Conservation (phyloP, 2,797 vertebrate species). For the Ptychadena robeensis region DNA sequence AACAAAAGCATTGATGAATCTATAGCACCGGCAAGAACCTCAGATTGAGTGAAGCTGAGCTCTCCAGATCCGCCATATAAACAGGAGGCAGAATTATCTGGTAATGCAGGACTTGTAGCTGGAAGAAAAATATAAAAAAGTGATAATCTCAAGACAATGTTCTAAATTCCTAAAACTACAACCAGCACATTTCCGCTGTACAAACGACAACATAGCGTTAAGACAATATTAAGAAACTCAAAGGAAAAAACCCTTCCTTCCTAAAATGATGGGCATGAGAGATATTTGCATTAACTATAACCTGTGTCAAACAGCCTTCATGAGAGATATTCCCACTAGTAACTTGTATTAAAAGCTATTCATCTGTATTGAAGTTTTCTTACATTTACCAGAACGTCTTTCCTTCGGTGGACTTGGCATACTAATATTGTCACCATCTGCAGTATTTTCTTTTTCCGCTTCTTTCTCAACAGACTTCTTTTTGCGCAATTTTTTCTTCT, state of each 20-base stretch:
- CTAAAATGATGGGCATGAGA: too few relatives aligned
- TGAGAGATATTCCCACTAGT: too few relatives aligned
- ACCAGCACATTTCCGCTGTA: background rate
- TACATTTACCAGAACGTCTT: constrained; percentile 65
- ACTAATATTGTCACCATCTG: background rate
- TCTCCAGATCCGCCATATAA: background rate
- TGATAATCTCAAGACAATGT: background rate
- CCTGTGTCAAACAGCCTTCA: too few relatives aligned
- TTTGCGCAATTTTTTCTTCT: constrained; percentile 75
- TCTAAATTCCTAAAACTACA: background rate
- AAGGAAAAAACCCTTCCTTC: too few relatives aligned
- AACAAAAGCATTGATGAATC: constrained; percentile 5
- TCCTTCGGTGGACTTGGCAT: constrained; percentile 44
- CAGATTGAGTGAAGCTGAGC: background rate
- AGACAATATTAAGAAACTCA: background rate
- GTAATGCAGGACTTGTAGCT: background rate
- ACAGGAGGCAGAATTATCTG: background rate
- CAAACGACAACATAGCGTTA: background rate
- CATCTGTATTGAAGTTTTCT: constrained; percentile 40
- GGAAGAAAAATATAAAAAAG: too few relatives aligned
- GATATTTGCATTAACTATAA: too few relatives aligned
- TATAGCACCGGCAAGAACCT: background rate
- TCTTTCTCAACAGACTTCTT: constrained; percentile 65
- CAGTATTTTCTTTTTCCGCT: constrained; percentile 58
- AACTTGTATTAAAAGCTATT: too few relatives aligned